Evolutionary conservation across 2,113 vertebrate species (phyloP).

Genomic region (Scopus umbretta): DNA sequence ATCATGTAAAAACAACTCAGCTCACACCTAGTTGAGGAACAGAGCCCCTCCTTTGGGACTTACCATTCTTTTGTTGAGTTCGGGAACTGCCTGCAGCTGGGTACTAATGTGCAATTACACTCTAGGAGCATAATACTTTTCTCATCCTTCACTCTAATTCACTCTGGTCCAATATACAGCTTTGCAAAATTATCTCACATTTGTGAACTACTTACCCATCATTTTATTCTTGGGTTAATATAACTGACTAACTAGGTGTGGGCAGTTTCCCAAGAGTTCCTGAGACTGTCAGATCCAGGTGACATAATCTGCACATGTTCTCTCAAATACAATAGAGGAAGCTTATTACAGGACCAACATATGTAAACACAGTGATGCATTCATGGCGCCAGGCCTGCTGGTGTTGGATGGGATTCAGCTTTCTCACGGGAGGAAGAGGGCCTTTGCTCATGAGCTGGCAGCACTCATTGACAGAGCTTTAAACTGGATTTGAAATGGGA

Average conservation of each 20-base stretch:
- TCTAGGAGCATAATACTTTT: neutral
- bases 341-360: neutral
- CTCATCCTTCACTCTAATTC: neutral
- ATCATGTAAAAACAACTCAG: neutral
- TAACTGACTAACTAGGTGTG: neutral
- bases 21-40: neutral
- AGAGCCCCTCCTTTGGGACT: neutral
- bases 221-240: neutral
- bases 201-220: neutral
- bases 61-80: neutral
- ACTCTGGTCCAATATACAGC: neutral
- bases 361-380: neutral
- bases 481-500: neutral
- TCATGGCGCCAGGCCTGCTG: neutral
- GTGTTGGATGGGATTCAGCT: neutral
- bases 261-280: neutral
- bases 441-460: neutral
- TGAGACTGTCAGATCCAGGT: neutral
- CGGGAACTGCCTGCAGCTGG: neutral
- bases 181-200: neutral
- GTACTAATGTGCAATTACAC: neutral
- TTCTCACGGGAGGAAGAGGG: neutral
- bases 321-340: neutral
- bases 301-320: neutral
- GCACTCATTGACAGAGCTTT: neutral